These are phyloP conservation scores for Monopterus albus DNA, from an alignment of 2,113 vertebrate species.

Conservation along the genomic window DNA sequence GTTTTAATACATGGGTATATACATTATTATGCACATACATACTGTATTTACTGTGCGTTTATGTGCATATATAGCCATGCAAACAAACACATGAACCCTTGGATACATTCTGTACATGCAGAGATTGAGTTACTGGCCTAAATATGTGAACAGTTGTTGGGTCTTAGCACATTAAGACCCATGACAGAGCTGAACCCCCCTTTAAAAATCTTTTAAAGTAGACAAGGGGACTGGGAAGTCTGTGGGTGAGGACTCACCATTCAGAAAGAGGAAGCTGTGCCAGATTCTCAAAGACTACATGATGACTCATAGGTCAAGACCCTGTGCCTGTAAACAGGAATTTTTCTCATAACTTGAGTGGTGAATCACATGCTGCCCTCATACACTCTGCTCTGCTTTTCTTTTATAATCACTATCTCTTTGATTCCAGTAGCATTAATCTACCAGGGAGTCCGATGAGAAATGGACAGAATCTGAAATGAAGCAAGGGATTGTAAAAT, in stretches of 20 bases:
- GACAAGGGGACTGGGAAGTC: conserved; percentile 34
- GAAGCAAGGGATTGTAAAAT: background rate
- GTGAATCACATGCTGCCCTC: conserved; percentile 56
- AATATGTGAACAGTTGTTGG: conserved; percentile 48
- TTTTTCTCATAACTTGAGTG: conserved; percentile 62
- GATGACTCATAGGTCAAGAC: conserved; percentile 74
- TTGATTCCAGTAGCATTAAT: conserved; percentile 32
- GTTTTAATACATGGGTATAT: background rate
- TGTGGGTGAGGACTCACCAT: conserved; percentile 47
- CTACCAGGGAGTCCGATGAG: conserved; percentile 21
- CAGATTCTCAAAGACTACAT: conserved; percentile 61
- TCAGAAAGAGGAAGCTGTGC: conserved; percentile 39
- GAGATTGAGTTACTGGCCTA: conserved; percentile 22
- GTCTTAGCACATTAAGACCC: conserved; percentile 38
- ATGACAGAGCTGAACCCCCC: background rate
- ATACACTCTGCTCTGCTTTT: conserved; percentile 13
- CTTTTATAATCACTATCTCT: conserved; percentile 4
- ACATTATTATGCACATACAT: too few species aligned
- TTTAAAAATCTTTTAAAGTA: conserved; percentile 26
- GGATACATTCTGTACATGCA: background rate
- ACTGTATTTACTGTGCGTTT: too few species aligned
- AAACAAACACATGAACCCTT: conserved; percentile 1
- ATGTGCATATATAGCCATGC: background rate
- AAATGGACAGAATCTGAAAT: background rate
- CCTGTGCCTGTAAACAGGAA: conserved; percentile 66